Conservation (phyloP, 2,113 vertebrate genomes). For the Pseudois nayaur region DNA sequence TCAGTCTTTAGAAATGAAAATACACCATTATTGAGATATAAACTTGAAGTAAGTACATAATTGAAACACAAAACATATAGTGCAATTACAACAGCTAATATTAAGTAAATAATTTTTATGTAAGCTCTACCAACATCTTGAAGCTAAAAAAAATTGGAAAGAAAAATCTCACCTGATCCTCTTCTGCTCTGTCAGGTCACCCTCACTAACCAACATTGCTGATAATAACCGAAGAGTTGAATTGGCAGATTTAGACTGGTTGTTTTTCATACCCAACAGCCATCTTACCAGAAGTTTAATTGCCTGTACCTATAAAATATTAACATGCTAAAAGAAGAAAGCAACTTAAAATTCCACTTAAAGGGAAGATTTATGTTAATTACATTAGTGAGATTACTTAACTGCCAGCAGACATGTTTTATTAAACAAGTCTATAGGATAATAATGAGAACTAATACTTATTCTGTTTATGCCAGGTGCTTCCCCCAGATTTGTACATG, state of each 20-base stretch:
- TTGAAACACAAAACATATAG: neutral
- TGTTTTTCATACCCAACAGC: constrained; percentile 99
- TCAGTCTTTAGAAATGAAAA: neutral
- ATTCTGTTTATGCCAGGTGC: neutral
- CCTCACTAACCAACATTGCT: constrained; percentile 98
- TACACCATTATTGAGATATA: neutral
- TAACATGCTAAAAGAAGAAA: constrained; percentile 65
- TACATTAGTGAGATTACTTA: neutral
- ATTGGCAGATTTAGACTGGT: constrained; percentile 98
- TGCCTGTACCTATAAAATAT: constrained; percentile 91
- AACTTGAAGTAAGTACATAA: neutral
- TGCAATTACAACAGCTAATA: neutral
- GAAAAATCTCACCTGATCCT: constrained; percentile 90
- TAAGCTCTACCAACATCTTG: neutral
- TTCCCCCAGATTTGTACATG: neutral
- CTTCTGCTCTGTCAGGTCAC: constrained; percentile 98
- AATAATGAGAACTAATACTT: neutral
- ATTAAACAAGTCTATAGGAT: neutral
- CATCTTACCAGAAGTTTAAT: constrained; percentile 98
- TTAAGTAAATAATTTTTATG: neutral
- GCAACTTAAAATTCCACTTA: constrained; percentile 52
- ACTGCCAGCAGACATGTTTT: neutral
- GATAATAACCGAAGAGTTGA: constrained; percentile 97
- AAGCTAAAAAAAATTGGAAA: neutral
- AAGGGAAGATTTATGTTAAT: constrained; percentile 25